Conservation (phyloP, 1,140 invertebrate genomes). For the Microvelia longipes region DNA sequence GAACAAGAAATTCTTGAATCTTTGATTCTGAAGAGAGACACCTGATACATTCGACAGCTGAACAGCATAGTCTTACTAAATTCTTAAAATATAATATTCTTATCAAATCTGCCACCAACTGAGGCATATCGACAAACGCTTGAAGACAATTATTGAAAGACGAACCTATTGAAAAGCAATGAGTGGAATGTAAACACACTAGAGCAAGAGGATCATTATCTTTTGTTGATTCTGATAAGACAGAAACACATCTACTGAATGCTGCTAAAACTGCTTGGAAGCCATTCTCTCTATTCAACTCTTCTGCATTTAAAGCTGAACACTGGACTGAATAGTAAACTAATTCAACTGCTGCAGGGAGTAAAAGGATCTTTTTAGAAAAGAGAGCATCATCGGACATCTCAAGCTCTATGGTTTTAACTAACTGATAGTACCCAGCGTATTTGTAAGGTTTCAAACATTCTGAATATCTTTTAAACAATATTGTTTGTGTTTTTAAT, state of each 20-base stretch:
- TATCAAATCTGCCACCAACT: slow-evolving; percentile 75
- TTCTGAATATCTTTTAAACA: slow-evolving; percentile 78
- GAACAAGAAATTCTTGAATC: slow-evolving; percentile 77
- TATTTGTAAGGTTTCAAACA: slow-evolving; percentile 95
- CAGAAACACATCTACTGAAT: slow-evolving; percentile 78
- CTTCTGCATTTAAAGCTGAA: slow-evolving; percentile 94
- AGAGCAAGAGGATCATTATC: slow-evolving; percentile 68
- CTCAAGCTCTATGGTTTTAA: slow-evolving; percentile 89
- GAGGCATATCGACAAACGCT: slow-evolving; percentile 70
- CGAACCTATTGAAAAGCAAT: slow-evolving; percentile 88
- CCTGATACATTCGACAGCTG: slow-evolving; percentile 70
- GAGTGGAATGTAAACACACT: slow-evolving; percentile 79
- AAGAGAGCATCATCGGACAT: slow-evolving; percentile 86
- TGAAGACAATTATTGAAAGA: slow-evolving; percentile 79
- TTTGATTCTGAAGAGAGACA: slow-evolving; percentile 65
- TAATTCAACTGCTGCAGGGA: slow-evolving; percentile 83
- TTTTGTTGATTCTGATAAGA: slow-evolving; percentile 63
- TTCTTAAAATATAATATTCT: slow-evolving; percentile 81
- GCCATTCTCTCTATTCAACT: slow-evolving; percentile 82
- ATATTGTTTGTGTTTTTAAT: slow-evolving; percentile 85
- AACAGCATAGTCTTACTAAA: slow-evolving; percentile 58
- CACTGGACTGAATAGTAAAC: slow-evolving; percentile 93
- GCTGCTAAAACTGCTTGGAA: slow-evolving; percentile 71
- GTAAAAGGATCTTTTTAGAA: slow-evolving; percentile 66
- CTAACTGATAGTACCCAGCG: slow-evolving; percentile 93